These are phyloP conservation scores for Cryptotis parvus DNA, from an alignment of 2,113 vertebrate species.

Conservation along the genomic window DNA sequence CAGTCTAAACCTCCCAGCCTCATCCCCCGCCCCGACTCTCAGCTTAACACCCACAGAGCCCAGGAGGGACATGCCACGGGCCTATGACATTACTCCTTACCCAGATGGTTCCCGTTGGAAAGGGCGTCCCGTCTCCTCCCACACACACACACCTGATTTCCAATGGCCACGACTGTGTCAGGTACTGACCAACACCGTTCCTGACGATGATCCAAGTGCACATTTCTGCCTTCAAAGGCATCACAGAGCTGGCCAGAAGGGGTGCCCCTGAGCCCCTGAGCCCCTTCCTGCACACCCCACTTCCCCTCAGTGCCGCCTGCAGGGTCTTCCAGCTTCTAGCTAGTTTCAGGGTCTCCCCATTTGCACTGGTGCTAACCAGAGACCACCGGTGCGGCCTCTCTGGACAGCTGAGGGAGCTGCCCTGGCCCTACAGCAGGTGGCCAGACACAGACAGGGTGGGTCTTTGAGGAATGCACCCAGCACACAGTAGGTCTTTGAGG, in stretches of 20 bases:
- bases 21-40: not conserved
- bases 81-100: not conserved
- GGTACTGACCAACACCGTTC: too few species aligned
- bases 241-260: not conserved
- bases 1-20: not conserved
- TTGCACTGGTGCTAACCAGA: too few species aligned
- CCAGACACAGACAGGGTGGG: too few species aligned
- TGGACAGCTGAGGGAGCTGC: not conserved
- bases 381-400: not conserved
- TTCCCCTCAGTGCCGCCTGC: not conserved
- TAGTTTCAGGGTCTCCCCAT: not conserved
- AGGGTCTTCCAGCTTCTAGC: not conserved
- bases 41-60: not conserved
- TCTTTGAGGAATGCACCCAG: too few species aligned
- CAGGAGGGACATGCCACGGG: not conserved
- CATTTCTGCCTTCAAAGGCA: not conserved
- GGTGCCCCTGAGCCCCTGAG: rapidly evolving
- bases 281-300: rapidly evolving
- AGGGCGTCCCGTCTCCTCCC: not conserved
- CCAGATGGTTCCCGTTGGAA: not conserved
- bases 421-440: not conserved
- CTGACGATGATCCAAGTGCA: too few species aligned
- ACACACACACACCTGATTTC: not conserved
- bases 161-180: not conserved
- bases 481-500: not conserved